Base-by-base conservation (phyloP, 1,140 invertebrate genomes). In the Theocolax elegans region DNA sequence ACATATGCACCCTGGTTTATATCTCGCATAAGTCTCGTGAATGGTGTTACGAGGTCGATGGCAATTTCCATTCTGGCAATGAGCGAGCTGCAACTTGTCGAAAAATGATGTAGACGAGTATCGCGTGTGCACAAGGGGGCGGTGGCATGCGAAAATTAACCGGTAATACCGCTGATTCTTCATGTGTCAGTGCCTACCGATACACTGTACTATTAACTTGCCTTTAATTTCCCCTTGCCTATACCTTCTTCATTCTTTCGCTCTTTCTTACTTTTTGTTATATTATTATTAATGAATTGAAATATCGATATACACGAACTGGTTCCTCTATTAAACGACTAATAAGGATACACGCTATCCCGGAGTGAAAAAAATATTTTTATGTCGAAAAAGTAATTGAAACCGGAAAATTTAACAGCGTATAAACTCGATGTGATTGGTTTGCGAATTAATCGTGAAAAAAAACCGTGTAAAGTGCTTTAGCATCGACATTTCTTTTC, bases 11-110 rank as follows among this genome's bases (percentile, higher is more conserved):
- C 19, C 31, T 10, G 31, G 10, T 6, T 35, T 10, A 6, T 35
- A 35, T 35, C 4, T 35, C n/a, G 10, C 31, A 17, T 48, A 48
- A 17, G 8, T 35, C 10, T 35, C 10, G 4, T 35, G 4, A 63
- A 65, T 44, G 53, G 63, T 73, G 64, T 49, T 67, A 71, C 68
- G 63, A 71, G 73, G 64, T 73, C 72, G 72, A 63, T 51, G 63
- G 35, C 68, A 67, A 81, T 80, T 81, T 79, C 74, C 79, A 80
- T 79, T 42, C n/a, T 44, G 70, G 69, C 74, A 74, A 76, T 79
- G 76, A 80, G 80, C n/a, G 71, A 79, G 67, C 67, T 71, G n/a
- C n/a, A n/a, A n/a, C 70, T 54, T 68, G 74, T 79, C 74, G 76
- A 78, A 80, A n/a, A 80, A 77, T 76, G 76, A 78, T 78, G 76